Conservation (phyloP, 2,113 vertebrate species). For the Amphiprion percula region DNA sequence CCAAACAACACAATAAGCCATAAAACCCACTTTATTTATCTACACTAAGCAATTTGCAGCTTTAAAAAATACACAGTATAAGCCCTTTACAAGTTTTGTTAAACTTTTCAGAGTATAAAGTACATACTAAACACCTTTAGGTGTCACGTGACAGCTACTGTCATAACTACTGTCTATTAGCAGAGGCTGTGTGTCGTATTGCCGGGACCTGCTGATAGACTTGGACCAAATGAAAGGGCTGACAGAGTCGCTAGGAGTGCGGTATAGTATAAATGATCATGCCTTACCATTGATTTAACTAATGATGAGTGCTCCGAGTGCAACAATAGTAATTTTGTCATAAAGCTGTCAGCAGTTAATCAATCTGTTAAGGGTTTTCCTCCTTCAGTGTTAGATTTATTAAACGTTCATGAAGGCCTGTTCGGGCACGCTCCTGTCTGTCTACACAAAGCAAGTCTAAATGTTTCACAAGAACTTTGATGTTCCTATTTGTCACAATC, state of each 20-base stretch:
- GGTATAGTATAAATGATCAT: constrained; percentile 81
- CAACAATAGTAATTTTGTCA: constrained; percentile 89
- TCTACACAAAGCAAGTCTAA: constrained; percentile 81
- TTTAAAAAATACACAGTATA: not conserved
- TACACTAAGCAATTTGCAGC: constrained; percentile 1
- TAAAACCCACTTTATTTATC: not conserved
- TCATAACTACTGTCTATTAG: constrained; percentile 72
- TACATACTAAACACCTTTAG: constrained; percentile 20
- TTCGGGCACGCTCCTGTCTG: constrained; percentile 84
- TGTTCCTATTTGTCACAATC: constrained; percentile 80
- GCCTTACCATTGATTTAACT: constrained; percentile 85
- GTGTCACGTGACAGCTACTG: constrained; percentile 59
- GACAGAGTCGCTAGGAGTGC: constrained; percentile 69
- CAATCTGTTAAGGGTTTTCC: constrained; percentile 88
- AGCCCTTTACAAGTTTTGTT: not conserved
- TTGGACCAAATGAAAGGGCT: constrained; percentile 77
- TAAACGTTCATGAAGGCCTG: constrained; percentile 85
- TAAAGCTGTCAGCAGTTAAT: constrained; percentile 91
- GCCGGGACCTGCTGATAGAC: constrained; percentile 77
- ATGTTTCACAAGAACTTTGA: constrained; percentile 78
- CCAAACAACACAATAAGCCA: not conserved
- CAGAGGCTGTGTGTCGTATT: constrained; percentile 47
- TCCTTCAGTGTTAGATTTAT: constrained; percentile 90
- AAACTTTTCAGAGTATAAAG: constrained; percentile 18
- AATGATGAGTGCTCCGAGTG: constrained; percentile 85